phyloP scores from a whole-genome alignment of 2,888 invertebrate genomes.

The Drosophila anceps region DNA sequence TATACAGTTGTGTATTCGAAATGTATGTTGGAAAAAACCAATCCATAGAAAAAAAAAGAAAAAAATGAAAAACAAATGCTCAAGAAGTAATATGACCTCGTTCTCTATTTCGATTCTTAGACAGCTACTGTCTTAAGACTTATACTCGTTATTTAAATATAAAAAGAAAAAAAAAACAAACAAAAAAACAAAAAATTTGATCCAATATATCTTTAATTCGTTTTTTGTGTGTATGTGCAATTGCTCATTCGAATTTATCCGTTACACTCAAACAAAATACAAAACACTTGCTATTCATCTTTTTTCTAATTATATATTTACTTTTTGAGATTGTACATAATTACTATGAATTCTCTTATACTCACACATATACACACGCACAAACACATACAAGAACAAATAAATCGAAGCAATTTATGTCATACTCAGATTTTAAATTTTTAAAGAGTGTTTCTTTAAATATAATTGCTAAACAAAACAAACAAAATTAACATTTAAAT shows the following conservation, averaged over 20 bases:
- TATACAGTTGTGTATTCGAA: slow-evolving; percentile 69
- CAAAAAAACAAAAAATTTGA: slow-evolving; percentile 23
- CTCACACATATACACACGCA: slow-evolving; percentile 32
- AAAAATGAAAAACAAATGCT: slow-evolving; percentile 53
- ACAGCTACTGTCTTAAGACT: slow-evolving; percentile 71
- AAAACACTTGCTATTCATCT: slow-evolving; percentile 20
- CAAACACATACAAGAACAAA: slow-evolving; percentile 36
- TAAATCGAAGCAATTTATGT: slow-evolving; percentile 68
- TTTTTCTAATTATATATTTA: slow-evolving; percentile 45
- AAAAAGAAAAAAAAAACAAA: slow-evolving; percentile 24
- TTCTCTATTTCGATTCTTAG: slow-evolving; percentile 73
- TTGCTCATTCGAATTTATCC: slow-evolving; percentile 54
- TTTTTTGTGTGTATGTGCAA: slow-evolving; percentile 78
- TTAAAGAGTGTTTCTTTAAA: slow-evolving; percentile 41
- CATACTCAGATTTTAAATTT: slow-evolving; percentile 62
- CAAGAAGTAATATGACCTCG: slow-evolving; percentile 56
- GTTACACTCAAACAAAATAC: slow-evolving; percentile 23
- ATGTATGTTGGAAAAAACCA: slow-evolving; percentile 33
- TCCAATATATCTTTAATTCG: slow-evolving; percentile 45
- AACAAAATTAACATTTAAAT: slow-evolving; percentile 47
- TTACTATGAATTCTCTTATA: slow-evolving; percentile 45
- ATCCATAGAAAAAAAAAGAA: slow-evolving; percentile 18
- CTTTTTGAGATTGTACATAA: slow-evolving; percentile 68
- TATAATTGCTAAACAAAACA: slow-evolving; percentile 13
- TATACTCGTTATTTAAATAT: slow-evolving; percentile 72